These are phyloP conservation scores for Crax fasciolata DNA, from an alignment of 2,797 vertebrate species.

Conservation along the genomic window DNA sequence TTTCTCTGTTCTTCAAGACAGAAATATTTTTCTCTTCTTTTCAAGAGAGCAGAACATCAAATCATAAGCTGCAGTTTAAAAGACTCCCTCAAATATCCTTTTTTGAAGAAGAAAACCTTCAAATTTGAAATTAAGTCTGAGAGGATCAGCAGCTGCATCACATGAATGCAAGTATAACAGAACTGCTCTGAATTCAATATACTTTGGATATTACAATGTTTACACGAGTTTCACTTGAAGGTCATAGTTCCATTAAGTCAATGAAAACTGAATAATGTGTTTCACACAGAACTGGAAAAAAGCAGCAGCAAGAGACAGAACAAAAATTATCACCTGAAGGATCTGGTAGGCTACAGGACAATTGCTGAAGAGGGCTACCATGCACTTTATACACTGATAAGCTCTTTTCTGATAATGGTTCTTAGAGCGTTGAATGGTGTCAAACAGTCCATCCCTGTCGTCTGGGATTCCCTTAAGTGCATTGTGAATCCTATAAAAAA, in stretches of 20 bases:
- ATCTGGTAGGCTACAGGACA: constrained; percentile 99
- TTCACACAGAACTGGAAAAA: neutral
- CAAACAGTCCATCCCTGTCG: constrained; percentile 97
- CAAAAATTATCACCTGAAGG: constrained; percentile 90
- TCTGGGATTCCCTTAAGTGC: constrained; percentile 99
- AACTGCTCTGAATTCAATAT: neutral
- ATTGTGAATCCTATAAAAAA: constrained; percentile 93
- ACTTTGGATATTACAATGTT: neutral
- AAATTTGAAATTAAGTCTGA: neutral
- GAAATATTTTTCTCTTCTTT: neutral
- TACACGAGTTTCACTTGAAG: neutral
- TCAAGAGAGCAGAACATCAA: neutral
- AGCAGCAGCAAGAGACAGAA: constrained; percentile 2
- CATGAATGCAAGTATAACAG: neutral
- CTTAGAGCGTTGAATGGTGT: constrained; percentile 99
- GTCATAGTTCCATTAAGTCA: neutral
- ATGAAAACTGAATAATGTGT: neutral
- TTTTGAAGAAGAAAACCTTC: neutral
- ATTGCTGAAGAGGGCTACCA: constrained; percentile 99
- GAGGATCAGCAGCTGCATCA: neutral
- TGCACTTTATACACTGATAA: constrained; percentile 99
- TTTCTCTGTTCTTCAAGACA: neutral
- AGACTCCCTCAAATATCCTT: neutral
- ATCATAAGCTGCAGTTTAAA: neutral
- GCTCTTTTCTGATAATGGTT: constrained; percentile 99